Percentiles rank a stretch among this genome's conserved stretches.
Evolutionary conservation across 2,888 invertebrate species (phyloP).

Genomic region (Leucoma salicis): DNA sequence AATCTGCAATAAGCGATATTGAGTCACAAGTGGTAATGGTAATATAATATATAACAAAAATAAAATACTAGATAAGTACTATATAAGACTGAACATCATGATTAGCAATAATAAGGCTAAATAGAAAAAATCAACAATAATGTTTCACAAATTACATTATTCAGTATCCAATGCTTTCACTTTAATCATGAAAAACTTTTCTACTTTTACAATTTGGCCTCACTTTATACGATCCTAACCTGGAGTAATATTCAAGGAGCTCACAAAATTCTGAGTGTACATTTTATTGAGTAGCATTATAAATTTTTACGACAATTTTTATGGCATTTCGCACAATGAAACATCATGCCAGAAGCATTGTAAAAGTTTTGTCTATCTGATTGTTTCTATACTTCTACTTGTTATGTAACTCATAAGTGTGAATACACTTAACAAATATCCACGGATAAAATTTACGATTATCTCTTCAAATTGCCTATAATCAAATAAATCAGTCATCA

Average conservation of each 20-base stretch:
- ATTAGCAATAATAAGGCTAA: no score
- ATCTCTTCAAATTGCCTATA: no score
- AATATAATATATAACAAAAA: no score
- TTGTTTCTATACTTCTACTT: constrained; percentile 27
- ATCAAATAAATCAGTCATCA: no score
- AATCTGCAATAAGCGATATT: no score
- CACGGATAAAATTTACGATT: no score
- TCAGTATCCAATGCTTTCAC: constrained; percentile 23
- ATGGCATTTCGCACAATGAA: constrained; percentile 71
- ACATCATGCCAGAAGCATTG: constrained; percentile 51
- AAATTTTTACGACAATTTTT: constrained; percentile 71
- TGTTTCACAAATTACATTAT: constrained; percentile 16
- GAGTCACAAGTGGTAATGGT: no score
- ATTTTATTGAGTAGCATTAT: constrained; percentile 73
- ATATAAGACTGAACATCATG: no score
- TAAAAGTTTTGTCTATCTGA: constrained; percentile 53
- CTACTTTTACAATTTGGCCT: constrained; percentile 31
- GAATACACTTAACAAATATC: no score
- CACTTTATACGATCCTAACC: constrained; percentile 52
- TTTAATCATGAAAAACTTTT: constrained; percentile 36
- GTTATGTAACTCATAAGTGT: no score
- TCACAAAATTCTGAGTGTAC: constrained; percentile 65
- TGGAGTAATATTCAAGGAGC: constrained; percentile 57
- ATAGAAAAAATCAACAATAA: no score
- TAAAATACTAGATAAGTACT: no score